Evolutionary conservation across 2,797 vertebrate species (phyloP).

Genomic region (Ispidina picta): DNA sequence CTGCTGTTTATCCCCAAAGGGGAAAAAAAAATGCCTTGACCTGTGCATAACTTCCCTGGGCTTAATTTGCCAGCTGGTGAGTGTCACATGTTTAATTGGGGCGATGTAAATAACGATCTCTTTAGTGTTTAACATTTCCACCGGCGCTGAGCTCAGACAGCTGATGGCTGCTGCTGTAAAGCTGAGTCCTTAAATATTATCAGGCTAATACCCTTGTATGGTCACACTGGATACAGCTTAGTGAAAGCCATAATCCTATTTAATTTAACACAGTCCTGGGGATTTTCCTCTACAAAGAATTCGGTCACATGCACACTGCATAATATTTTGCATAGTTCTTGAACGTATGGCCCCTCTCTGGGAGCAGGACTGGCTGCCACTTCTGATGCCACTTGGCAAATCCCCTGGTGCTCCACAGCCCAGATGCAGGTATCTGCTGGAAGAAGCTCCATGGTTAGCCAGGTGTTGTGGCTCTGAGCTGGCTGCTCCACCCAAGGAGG

Average conservation of each 20-base stretch:
- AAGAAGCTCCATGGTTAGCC: background rate
- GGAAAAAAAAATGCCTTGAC: background rate
- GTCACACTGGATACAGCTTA: constrained; percentile 68
- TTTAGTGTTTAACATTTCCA: constrained; percentile 33
- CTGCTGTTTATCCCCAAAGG: background rate
- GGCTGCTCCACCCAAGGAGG: background rate
- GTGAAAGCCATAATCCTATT: constrained; percentile 67
- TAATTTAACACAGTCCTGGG: constrained; percentile 66
- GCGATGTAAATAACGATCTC: constrained; percentile 11
- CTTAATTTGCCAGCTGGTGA: constrained; percentile 37
- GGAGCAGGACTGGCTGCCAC: constrained; percentile 11
- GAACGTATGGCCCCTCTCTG: constrained; percentile 7
- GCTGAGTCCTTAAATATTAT: constrained; percentile 60
- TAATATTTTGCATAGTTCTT: constrained; percentile 61
- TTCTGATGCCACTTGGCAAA: constrained; percentile 42
- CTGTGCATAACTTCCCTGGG: background rate
- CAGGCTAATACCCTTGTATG: constrained; percentile 66
- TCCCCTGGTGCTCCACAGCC: background rate
- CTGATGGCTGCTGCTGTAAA: constrained; percentile 37
- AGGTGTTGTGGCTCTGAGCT: background rate
- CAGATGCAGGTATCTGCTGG: constrained; percentile 28
- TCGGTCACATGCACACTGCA: constrained; percentile 46
- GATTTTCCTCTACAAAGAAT: constrained; percentile 63
- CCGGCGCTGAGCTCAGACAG: background rate
- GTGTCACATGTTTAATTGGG: background rate